These are phyloP conservation scores for Echiichthys vipera DNA, from an alignment of 2,797 vertebrate species.

Conservation along the genomic window DNA sequence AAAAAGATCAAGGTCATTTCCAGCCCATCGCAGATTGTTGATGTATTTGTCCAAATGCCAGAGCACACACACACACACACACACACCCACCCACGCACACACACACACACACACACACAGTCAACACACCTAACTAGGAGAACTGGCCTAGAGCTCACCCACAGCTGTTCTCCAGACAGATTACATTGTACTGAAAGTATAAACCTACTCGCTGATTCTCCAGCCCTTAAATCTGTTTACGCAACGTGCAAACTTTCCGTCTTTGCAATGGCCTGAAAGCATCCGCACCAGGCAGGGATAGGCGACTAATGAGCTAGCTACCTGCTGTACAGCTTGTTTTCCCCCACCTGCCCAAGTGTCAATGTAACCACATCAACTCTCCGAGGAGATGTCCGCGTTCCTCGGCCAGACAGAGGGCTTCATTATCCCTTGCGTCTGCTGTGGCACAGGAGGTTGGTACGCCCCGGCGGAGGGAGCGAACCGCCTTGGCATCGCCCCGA, in stretches of 20 bases:
- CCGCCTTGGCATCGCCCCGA: constrained; percentile 79
- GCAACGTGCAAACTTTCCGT: constrained; percentile 35
- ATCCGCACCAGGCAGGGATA: constrained; percentile 45
- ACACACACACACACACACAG: not conserved
- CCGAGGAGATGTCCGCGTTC: constrained; percentile 63
- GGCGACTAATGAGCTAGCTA: constrained; percentile 69
- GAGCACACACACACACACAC: constrained; percentile 2
- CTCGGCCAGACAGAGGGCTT: constrained; percentile 74
- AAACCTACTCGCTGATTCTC: constrained; percentile 44
- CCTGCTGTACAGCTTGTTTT: constrained; percentile 76
- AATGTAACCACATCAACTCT: constrained; percentile 62
- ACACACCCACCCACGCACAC: not conserved
- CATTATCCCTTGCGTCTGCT: constrained; percentile 78
- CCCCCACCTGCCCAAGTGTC: constrained; percentile 78
- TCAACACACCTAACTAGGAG: constrained; percentile 18
- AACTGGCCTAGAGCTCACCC: constrained; percentile 14
- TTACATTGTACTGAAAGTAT: constrained; percentile 18
- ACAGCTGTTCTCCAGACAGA: constrained; percentile 38
- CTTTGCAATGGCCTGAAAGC: constrained; percentile 27
- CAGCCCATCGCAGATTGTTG: not conserved
- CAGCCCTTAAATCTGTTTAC: constrained; percentile 43
- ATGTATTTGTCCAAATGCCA: constrained; percentile 17
- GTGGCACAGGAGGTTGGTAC: constrained; percentile 72
- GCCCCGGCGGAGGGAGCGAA: constrained; percentile 58
- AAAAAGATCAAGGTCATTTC: constrained; percentile 53